Base-by-base conservation (phyloP, 2,888 invertebrate species). In the Germaria angustata region DNA sequence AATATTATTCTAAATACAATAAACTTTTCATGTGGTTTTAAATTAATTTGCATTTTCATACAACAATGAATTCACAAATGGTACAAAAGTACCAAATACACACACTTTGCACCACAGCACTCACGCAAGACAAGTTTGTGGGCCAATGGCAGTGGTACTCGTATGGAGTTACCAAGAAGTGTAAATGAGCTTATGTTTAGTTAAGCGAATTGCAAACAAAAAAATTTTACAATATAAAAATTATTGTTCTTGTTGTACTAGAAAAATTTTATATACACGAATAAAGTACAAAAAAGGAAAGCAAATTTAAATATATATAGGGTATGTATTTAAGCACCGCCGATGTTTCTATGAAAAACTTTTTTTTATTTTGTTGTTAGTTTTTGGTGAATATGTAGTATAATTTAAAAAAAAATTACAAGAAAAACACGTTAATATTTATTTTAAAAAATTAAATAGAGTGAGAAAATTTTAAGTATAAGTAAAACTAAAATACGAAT, bases 1-100 rank as follows among this genome's bases (percentile, higher is more conserved):
- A 77, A 68, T 68, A 61, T 77, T 77, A 61, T 77, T 68, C 34
- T 51, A 68, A 51, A 76, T 68, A 68, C 41, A 68, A 76, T 57
- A 77, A n/a, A 68, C 59, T 68, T 77, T 77, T 61, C 51, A 22
- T 68, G 59, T 77, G 39, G 39, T 68, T 77, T 41, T 24, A 68
- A 22, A 68, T 77, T 77, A 68, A 77, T 77, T 66, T 68, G 57
- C 49, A 68, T 76, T 49, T 68, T 41, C 41, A 49, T 32, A 39
- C 24, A 41, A 15, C 28, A 59, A 59, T 46, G 46, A 22, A 57
- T 57, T 22, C 15, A n/a, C 17, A 36, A 24, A 57, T 55, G 55
- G 28, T 55, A 36, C 39, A 49, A 39, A 55, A 63, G 20, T 44
- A 44, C 13, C 17, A 72, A 46, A 44, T 24, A n/a, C 8, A 20